Conservation (phyloP, 2,113 vertebrate species). For the Ciconia stormi region DNA sequence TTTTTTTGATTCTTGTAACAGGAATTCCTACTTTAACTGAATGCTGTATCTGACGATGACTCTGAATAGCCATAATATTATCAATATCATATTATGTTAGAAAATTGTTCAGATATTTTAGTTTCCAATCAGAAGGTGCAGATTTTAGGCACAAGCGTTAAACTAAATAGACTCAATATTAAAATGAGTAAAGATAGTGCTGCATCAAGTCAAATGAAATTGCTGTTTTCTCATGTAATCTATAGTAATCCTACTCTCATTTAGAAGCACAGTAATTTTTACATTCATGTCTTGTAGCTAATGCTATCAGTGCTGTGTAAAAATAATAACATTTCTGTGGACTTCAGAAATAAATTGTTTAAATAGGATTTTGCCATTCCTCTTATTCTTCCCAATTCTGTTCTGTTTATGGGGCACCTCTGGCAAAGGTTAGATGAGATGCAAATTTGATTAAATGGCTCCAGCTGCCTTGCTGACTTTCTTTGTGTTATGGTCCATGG, state of each 20-base stretch:
- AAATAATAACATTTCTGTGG: conserved; percentile 10
- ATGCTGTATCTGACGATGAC: background rate
- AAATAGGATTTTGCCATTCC: conserved; percentile 20
- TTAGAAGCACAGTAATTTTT: conserved; percentile 4
- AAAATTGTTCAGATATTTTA: conserved; percentile 13
- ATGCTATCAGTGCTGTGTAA: background rate
- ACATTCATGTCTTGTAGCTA: conserved; percentile 12
- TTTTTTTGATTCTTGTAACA: background rate
- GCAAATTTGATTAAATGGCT: background rate
- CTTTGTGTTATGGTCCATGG: background rate
- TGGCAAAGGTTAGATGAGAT: conserved; percentile 15
- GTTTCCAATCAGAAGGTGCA: background rate
- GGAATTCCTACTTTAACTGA: background rate
- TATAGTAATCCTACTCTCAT: background rate
- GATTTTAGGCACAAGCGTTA: background rate
- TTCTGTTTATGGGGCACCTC: background rate
- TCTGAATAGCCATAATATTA: background rate
- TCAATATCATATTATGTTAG: background rate
- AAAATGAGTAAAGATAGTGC: background rate
- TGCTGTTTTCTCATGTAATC: background rate
- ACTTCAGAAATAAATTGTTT: conserved; percentile 43
- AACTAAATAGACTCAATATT: conserved; percentile 12
- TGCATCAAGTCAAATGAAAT: background rate
- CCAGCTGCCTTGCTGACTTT: background rate
- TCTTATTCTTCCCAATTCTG: background rate